A percentile compares a stretch with the other conserved stretches of the same genome.
Conservation (phyloP, 2,888 invertebrate species). For the Coleophora flavipennella region DNA sequence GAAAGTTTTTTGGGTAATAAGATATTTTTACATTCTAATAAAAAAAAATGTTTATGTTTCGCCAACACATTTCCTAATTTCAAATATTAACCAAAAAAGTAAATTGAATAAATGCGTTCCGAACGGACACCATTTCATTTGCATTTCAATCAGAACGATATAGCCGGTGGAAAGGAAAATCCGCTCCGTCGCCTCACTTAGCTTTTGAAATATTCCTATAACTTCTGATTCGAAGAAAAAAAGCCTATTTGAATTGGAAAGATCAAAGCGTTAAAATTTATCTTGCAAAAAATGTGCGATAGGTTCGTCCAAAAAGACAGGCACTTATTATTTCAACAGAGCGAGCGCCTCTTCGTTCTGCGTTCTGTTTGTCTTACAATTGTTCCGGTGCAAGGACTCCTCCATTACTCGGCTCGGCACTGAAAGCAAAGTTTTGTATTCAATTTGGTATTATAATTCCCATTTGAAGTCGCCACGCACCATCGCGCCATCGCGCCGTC, state of each 20-base stretch:
- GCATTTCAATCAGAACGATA: slow-evolving; percentile 70
- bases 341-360: slow-evolving; percentile 60
- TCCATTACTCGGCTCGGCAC: slow-evolving; percentile 71
- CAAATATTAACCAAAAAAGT: slow-evolving; percentile 47
- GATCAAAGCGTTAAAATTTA: slow-evolving; percentile 71
- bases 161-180: slow-evolving; percentile 66
- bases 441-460: slow-evolving; percentile 75
- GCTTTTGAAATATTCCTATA: slow-evolving; percentile 71
- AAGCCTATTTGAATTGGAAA: slow-evolving; percentile 71
- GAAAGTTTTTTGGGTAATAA: background rate
- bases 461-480: slow-evolving; percentile 73
- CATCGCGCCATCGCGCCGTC: too few species aligned
- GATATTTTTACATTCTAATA: slow-evolving; percentile 1
- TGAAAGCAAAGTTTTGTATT: slow-evolving; percentile 75
- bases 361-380: slow-evolving; percentile 71
- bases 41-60: slow-evolving; percentile 4
- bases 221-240: slow-evolving; percentile 65
- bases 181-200: slow-evolving; percentile 65
- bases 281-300: slow-evolving; percentile 53
- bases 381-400: slow-evolving; percentile 72
- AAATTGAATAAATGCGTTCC: slow-evolving; percentile 59
- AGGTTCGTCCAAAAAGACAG: slow-evolving; percentile 63
- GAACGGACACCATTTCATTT: slow-evolving; percentile 66
- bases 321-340: slow-evolving; percentile 69
- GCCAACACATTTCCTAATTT: slow-evolving; percentile 34